Evolutionary conservation across 2,797 vertebrate species (phyloP).

Genomic region (Sebastes vulpes): DNA sequence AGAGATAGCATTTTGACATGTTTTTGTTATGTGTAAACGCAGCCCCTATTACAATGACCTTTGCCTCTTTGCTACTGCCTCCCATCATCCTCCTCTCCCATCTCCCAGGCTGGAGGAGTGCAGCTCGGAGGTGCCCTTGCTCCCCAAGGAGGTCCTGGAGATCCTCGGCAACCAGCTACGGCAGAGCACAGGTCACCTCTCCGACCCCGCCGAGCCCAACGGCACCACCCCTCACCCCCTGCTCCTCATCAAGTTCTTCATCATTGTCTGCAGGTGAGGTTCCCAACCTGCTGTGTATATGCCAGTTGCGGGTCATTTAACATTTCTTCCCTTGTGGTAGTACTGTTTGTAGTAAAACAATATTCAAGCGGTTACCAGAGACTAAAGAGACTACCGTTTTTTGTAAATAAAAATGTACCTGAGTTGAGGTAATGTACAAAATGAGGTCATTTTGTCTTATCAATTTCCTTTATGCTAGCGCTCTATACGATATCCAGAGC

Average conservation of each 20-base stretch:
- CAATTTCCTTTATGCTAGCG: background rate
- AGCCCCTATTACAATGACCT: background rate
- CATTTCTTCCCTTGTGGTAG: background rate
- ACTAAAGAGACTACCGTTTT: background rate
- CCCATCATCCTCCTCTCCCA: constrained; percentile 38
- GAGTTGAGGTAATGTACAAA: background rate
- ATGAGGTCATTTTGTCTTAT: too few species aligned
- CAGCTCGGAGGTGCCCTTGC: constrained; percentile 89
- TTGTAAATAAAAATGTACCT: background rate
- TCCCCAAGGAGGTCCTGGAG: constrained; percentile 90
- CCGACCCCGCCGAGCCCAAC: constrained; percentile 53
- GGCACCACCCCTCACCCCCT: constrained; percentile 86
- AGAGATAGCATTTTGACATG: constrained; percentile 36
- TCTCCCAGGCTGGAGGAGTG: constrained; percentile 89
- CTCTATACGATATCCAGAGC: background rate
- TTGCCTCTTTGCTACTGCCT: constrained; percentile 1
- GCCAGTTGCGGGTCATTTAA: background rate
- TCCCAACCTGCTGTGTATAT: background rate
- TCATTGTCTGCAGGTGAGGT: constrained; percentile 93
- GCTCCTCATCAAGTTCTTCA: constrained; percentile 94
- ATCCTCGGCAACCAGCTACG: constrained; percentile 89
- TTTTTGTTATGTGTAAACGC: constrained; percentile 39
- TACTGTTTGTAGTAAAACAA: background rate
- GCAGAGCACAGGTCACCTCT: constrained; percentile 84
- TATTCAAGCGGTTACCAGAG: background rate